phyloP scores from a whole-genome alignment of 2,797 vertebrate genomes.

The Perodicticus potto region DNA sequence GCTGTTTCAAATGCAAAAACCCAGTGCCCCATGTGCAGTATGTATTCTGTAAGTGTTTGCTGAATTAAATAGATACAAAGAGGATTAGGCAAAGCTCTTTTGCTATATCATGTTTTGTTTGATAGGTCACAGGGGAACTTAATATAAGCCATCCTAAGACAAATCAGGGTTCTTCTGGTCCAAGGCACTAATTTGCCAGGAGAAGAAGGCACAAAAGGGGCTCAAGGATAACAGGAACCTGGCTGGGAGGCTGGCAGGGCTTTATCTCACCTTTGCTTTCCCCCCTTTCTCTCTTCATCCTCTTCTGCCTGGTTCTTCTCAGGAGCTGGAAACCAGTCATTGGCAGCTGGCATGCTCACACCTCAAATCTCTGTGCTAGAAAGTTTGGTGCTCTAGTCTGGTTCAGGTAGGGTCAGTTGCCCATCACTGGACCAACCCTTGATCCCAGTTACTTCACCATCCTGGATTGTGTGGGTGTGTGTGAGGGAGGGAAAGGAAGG shows the following conservation, averaged over 20 bases:
- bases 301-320: not conserved
- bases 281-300: not conserved
- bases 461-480: not conserved
- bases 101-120: not conserved
- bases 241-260: not conserved
- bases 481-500: not conserved
- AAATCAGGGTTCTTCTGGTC: not conserved
- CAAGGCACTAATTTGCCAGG: not conserved
- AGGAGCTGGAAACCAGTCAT: not conserved
- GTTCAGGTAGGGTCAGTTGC: not conserved
- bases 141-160: not conserved
- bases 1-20: not conserved
- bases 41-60: not conserved
- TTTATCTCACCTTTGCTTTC: not conserved
- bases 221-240: not conserved
- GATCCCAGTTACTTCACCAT: not conserved
- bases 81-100: not conserved
- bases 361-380: not conserved
- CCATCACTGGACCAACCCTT: not conserved
- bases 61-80: not conserved
- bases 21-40: not conserved
- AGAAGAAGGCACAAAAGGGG: not conserved
- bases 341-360: not conserved
- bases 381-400: not conserved
- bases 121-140: not conserved